These are phyloP conservation scores for Oscheius sp. DNA, from an alignment of 2,888 invertebrate genomes.

Conservation along the genomic window DNA sequence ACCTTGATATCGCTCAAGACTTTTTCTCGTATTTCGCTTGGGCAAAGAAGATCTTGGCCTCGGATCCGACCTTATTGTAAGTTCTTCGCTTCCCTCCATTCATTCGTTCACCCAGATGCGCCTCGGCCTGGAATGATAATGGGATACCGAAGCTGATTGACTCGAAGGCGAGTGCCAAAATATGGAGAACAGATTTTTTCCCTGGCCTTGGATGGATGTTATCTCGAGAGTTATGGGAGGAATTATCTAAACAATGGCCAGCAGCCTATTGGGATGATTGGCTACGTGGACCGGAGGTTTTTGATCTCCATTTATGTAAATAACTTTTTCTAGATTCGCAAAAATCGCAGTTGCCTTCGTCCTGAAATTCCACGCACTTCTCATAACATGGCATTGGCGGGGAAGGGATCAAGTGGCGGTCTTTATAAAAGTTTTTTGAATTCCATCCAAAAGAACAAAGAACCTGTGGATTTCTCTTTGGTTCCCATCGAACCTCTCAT, in stretches of 20 bases:
- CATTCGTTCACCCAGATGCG: slow-evolving; percentile 76
- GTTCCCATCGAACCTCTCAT: slow-evolving; percentile 86
- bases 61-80: slow-evolving; percentile 85
- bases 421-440: slow-evolving; percentile 64
- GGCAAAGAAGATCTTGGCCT: slow-evolving; percentile 83
- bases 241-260: slow-evolving; percentile 90
- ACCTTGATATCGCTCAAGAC: slow-evolving; percentile 93
- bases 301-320: not conserved
- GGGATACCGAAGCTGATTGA: slow-evolving; percentile 74
- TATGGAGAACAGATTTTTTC: slow-evolving; percentile 97
- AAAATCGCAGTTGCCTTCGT: slow-evolving; percentile 85
- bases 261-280: slow-evolving; percentile 92
- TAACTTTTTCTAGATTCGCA: slow-evolving; percentile 77
- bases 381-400: slow-evolving; percentile 79
- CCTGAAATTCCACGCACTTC: slow-evolving; percentile 93
- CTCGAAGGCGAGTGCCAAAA: slow-evolving; percentile 42
- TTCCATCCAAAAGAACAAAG: slow-evolving; percentile 55
- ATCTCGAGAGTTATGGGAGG: slow-evolving; percentile 83
- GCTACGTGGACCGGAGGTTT: slow-evolving; percentile 86
- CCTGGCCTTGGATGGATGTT: slow-evolving; percentile 89
- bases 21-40: slow-evolving; percentile 96
- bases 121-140: slow-evolving; percentile 99
- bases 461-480: slow-evolving; percentile 86
- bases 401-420: slow-evolving; percentile 82
- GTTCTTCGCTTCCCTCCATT: slow-evolving; percentile 7